Base-by-base conservation (phyloP, 2,888 invertebrate species). In the Andrena hattorfiana region DNA sequence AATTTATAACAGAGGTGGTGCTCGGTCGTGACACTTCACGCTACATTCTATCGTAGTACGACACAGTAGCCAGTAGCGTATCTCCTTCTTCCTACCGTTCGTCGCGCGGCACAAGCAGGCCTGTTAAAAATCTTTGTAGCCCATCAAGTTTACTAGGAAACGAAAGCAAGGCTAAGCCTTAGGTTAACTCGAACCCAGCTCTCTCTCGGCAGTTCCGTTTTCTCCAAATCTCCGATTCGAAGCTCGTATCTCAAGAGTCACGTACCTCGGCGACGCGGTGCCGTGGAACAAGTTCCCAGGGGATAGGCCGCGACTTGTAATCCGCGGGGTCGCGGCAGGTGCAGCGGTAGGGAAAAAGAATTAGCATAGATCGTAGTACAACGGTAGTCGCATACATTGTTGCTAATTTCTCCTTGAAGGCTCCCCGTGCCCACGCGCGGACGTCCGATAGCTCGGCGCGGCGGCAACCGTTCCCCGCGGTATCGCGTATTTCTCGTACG, bases 351-450 rank as follows among this genome's bases (percentile, higher is more conserved):
- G 26, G 54, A 42, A 42, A 48, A 63, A 72, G 16, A 66, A 75
- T 85, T 75, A 63, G 66, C 83, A 59, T 74, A 82, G 60, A 78
- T 85, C 73, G 73, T 20, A 6, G 56, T 1, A 23, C 13, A 26
- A 67, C 32, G 10, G 75, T 49, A 23, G 67, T 48, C 20, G 51
- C 54, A 13, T 20, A 68, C 60, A 59, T 83, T 79, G 67, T 79
- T 64, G 30, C 49, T 66, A 66, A 77, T 72, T 67, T 71, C 66
- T 63, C 67, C 66, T 68, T 26, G 78, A 68, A 73, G 54, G 26
- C 30, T 20, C 26, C 26, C 2, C 13, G 16, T 78, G 72, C 66
- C 70, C 64, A 67, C 75, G 66, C 63, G 48, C 26, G 49, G 32
- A 23, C 69, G 64, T 62, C 76, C 49, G 67, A 56, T 28, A 35